Base-by-base conservation (phyloP, 1,140 invertebrate species). In the Heterodera carotae region DNA sequence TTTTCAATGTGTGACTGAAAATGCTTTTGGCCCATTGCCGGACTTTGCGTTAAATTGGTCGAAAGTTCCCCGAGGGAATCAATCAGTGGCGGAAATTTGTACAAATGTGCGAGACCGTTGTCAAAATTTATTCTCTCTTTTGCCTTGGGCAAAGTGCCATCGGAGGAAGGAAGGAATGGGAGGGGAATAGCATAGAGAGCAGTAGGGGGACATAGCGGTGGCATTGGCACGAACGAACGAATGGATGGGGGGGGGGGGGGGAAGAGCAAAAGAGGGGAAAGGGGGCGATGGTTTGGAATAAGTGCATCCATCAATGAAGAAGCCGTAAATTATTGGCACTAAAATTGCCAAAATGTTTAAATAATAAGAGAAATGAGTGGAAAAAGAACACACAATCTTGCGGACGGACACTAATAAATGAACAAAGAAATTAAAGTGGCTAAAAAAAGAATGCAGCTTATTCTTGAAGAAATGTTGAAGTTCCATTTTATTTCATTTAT, bases 31-130 rank as follows among this genome's bases (percentile, higher is more conserved):
- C 48, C 48, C 22, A 18, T 22, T 56, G 12, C 15, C 22, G 48
- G 15, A 56, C 18, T 56, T 22, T 6, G 39, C 12, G 48, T 56
- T 56, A 56, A 56, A 56, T 56, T 56, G 48, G 48, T 56, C 48
- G 48, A 56, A 56, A 56, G 22, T 56, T 15, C 48, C 48, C 48
- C 12, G 48, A 56, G 48, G 48, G 48, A 56, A 56, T 56, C 48
- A 56, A 56, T 56, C 48, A 56, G 48, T 56, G 48, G 48, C 48
- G 48, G 48, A 56, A 56, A 56, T 56, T 56, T 56, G 48, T 56
- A 56, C 48, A 56, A 56, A 56, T 56, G 48, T 56, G 48, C 48
- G 48, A 18, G 48, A 56, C 48, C 12, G 48, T 56, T 56, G 48
- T 22, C 48, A 56, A 56, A 56, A 56, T 56, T 56, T 56, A 56